Base-by-base conservation (phyloP, 1,140 invertebrate species). In the Cydia amplana region DNA sequence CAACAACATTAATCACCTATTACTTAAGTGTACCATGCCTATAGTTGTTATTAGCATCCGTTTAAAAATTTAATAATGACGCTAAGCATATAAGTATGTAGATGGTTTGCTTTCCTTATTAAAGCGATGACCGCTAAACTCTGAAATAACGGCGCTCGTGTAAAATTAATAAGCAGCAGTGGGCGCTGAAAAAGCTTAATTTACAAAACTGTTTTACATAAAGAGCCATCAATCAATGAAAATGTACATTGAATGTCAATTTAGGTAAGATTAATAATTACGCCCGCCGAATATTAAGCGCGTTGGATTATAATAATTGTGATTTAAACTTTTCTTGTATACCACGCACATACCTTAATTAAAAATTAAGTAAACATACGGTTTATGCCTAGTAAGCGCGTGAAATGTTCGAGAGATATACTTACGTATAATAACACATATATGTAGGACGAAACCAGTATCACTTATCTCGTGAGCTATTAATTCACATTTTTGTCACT, bases 401-500 rank as follows among this genome's bases (percentile, higher is more conserved):
- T 3, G 49, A 51, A 51, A 51, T 51, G n/a, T 51, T 46, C 43
- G 12, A 51, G 14, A 64, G 12, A 63, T n/a, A 63, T 23, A 64
- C 6, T 0, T 25, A 64, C 6, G 10, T 64, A 7, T 64, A 60
- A 60, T 25, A 23, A 64, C 7, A 2, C 64, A 36, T 40, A 70
- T 4, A n/a, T 36, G 9, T 32, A n/a, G 12, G 25, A 18, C 16
- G n/a, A 18, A 32, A 20, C 36, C 28, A 36, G 65, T 70, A 70
- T 70, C n/a, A 70, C 65, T 36, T 40, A 70, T 65, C 64, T 65
- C 10, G 28, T 32, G n/a, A n/a, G 28, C 65, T 70, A 70, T 70
- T 70, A 70, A 70, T 70, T 70, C 65, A 70, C 16, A 70, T 70
- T 70, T 40, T 36, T 70, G 65, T 70, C 65, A 70, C 65, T 70